Evolutionary conservation across 2,888 invertebrate species (phyloP), one percentile per base, ranked within the genome.

Genomic region (Caenorhabditis sinica): DNA sequence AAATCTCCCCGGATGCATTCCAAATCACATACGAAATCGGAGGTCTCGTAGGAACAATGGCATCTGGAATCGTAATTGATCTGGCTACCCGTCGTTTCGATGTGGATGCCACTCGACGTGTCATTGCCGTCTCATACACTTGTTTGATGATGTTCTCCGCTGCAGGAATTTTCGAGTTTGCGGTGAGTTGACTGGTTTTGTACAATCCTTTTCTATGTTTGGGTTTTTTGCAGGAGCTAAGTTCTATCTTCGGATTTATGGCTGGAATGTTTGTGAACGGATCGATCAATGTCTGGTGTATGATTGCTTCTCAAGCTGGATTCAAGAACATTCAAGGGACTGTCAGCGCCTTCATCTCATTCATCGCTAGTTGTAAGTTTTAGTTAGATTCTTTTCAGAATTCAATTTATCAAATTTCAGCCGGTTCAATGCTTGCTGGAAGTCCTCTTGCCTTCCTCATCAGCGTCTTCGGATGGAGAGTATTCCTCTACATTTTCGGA

Each of bases 361-460:
- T 89, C 66, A 49, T 88, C 17, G 88, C 88, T n/a, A 88, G 85
- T 40, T 84, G 89, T 89, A 66, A 85, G 89, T 83, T 51, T 68
- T 43, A 11, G 17, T 23, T 25, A 25, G 25, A 58, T 30, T 58
- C 13, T 30, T 13, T 30, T 30, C 1, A 58, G 15, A 11, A 3
- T 6, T 0, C 9, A 53, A 53, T 25, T 45, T 17, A 2, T 15
- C 4, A 1, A 49, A 20, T 85, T 89, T 83, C 86, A 89, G 89
- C 86, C 51, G 89, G 89, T n/a, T 87, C 88, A 23, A 83, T 89
- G 69, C 56, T 89, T 33, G 89, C 87, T n/a, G 89, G 89, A 33
- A 75, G 82, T 1, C 89, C 89, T 0, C 69, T 89, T 9, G 88
- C 89, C 1, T 51, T 53, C 20, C 83, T 89, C n/a, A 83, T 89